Conservation (phyloP, 2,888 invertebrate species). For the Drosophila putrida region DNA sequence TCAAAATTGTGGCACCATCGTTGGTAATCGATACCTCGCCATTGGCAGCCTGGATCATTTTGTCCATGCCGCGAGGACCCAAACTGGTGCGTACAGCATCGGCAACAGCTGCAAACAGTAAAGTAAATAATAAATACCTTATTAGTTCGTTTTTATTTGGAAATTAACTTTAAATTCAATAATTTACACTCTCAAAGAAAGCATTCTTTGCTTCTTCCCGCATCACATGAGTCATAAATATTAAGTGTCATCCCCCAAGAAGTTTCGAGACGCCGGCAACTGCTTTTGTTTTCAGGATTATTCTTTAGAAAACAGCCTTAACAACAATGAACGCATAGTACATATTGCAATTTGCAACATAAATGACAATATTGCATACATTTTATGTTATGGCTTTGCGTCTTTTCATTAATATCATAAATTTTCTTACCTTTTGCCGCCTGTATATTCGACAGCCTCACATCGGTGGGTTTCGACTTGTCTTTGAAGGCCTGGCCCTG, state of each 20-base stretch:
- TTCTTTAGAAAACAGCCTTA: conserved; percentile 1
- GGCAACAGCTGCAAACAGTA: conserved; percentile 92
- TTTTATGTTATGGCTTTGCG: conserved; percentile 23
- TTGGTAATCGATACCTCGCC: conserved; percentile 99
- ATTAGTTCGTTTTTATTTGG: neutral
- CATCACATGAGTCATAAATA: conserved; percentile 71
- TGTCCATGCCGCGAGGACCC: conserved; percentile 99
- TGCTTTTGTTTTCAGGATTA: conserved; percentile 49
- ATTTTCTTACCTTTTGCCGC: conserved; percentile 95
- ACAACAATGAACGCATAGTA: neutral
- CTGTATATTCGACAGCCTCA: conserved; percentile 97
- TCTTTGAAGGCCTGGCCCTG: conserved; percentile 91
- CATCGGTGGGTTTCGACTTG: conserved; percentile 97
- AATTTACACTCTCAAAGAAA: too few species aligned
- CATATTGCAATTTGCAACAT: neutral
- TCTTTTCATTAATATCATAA: conserved; percentile 18
- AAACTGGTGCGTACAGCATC: conserved; percentile 99
- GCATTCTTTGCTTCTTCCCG: neutral
- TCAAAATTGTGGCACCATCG: conserved; percentile 99
- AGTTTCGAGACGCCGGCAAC: conserved; percentile 74
- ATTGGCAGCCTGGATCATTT: conserved; percentile 99
- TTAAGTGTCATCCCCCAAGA: conserved; percentile 60
- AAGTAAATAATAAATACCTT: neutral
- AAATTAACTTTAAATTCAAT: too few species aligned
- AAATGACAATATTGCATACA: conserved; percentile 35